Evolutionary conservation across 1,140 invertebrate species (phyloP), one percentile per base, ranked within the genome.

Genomic region (Idris sp.): DNA sequence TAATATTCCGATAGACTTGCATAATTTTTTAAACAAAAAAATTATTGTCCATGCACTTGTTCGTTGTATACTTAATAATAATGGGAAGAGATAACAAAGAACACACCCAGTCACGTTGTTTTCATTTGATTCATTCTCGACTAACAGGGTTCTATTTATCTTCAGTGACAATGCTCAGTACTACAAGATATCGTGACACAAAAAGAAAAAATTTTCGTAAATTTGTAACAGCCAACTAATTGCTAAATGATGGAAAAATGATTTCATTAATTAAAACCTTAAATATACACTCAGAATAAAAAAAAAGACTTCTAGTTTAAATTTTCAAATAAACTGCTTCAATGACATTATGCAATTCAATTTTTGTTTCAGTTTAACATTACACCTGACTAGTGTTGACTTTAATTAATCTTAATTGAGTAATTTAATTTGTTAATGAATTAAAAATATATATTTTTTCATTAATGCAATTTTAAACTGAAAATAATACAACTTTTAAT

Each of bases 71-170:
- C 40, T 53, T 53, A 35, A 28, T 40, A 53, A 53, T 53, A 22
- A 38, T n/a, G 48, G 26, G 26, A n/a, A 26, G 22, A 22, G 33
- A 26, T 38, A 40, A 54, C 49, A 30, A 54, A 54, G 49, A 54
- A 54, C 35, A 40, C 49, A 28, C 36, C 49, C 49, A 54, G 35
- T 41, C 35, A 54, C 49, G 36, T 54, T 15, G 49, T 54, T 40
- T 40, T 11, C 35, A 30, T 30, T 41, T 54, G 49, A 40, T 54
- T 54, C 49, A 54, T 54, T 18, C 49, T 26, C 22, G 26, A 25
- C 10, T 54, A 54, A 19, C 36, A 54, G 13, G 13, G 33, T 16
- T 25, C 22, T 25, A 40, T 40, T 41, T 41, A 54, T 41, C 25
- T 9, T 30, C 22, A 40, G 25, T 54, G 49, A 40, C 49, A 54